Base-by-base conservation (phyloP, 1,140 invertebrate genomes). In the Adelges cooleyi region DNA sequence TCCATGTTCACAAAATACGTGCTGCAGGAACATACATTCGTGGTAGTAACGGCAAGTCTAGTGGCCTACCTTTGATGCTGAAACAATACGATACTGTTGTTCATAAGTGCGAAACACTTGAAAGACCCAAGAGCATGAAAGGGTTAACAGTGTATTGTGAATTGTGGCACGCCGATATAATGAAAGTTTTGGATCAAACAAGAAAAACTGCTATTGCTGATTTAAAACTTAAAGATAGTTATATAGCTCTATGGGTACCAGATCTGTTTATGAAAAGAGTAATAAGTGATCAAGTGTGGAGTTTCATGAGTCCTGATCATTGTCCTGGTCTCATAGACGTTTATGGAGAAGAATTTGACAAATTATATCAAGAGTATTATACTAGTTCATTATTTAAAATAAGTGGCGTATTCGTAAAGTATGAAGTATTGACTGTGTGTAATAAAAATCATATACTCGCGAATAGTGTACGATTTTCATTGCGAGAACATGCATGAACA, bases 181-280 rank as follows among this genome's bases (percentile, higher is more conserved):
- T 96, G 75, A 92, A 95, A 67, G 98, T 97, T 77, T 75, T 98
- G 42, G 89, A 96, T 73, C 77, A 96, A 42, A 91, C 87, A 69
- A 97, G 95, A 72, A 98, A 98, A 74, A 94, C 89, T 52, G 93
- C 78, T 8, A 90, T 90, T 72, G 95, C 97, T 75, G 92, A 97
- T 76, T 76, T 86, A 25, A 78, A 94, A 65, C 95, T 95, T 0
- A 80, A 95, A 67, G 95, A 99, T 77, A 76, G 99, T n/a, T 99
- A 98, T 74, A 97, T 95, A 75, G 97, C 88, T 13, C 73, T 99
- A 10, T 99, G 97, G 97, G 92, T 99, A 69, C 94, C 96, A 3
- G 96, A 99, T 82, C 78, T 99, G 27, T 99, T 99, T 74, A 99
- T 99, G 97, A 82, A 90, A 74, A 81, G 97, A 52, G 95, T 99